Base-by-base conservation (phyloP, 2,797 vertebrate genomes). In the Scolopax rusticola region DNA sequence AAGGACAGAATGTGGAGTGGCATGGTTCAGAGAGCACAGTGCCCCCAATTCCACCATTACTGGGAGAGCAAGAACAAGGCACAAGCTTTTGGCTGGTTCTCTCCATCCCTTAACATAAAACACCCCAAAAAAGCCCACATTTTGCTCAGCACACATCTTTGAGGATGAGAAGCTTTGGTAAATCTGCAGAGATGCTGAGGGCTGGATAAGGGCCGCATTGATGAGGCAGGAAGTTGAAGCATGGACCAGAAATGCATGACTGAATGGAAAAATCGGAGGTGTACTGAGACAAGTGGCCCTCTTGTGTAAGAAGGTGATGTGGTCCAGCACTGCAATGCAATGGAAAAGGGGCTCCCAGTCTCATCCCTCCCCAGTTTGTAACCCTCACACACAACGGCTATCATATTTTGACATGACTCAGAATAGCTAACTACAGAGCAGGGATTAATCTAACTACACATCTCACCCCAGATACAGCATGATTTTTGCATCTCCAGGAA, bases 191-290 rank as follows among this genome's bases (percentile, higher is more conserved):
- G 48, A 38, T 76, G 74, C 69, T 45, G 56, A 23, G 60, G 25
- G 56, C 2, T 32, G 30, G 65, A 59, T 56, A 94, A 95, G 74
- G 51, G 77, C 85, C 69, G 68, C 81, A 71, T 63, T 87, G 90
- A 87, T 65, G 43, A 78, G 56, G 92, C 85, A 91, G 90, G 90
- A 94, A 83, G 84, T 41, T 90, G 88, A 70, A 57, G 77, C 78
- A 84, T 15, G 48, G 53, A 81, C 65, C 78, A 92, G 89, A 91
- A 94, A 93, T 68, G 78, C 15, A 3, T 51, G 81, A 87, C 69
- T 6, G 27, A 68, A 69, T 71, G 65, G 87, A 51, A 92, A 87
- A 83, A n/a, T 48, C 0, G 0, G 84, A 87, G 77, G 74, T 80
- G 71, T 18, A 12, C 20, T 3, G 14, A 51, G 57, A 87, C 40